Percentiles rank a stretch among this genome's conserved stretches.
Evolutionary conservation across 2,888 invertebrate species (phyloP).

Genomic region (Melitaea athalia): DNA sequence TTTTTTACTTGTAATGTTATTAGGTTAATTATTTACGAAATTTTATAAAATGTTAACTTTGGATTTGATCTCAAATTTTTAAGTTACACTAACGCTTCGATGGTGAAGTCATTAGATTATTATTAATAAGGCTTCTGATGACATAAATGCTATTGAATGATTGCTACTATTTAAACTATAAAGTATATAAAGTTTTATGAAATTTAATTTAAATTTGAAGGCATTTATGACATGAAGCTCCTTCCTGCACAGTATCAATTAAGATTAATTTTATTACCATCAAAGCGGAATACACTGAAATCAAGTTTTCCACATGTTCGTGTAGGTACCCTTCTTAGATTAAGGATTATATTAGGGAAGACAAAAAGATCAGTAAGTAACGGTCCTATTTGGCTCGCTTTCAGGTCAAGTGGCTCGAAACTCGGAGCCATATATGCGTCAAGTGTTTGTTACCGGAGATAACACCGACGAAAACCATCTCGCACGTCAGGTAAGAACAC

Average conservation of each 20-base stretch:
- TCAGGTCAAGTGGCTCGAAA: slow-evolving; percentile 93
- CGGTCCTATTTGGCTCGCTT: slow-evolving; percentile 71
- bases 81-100: slow-evolving; percentile 26
- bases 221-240: slow-evolving; percentile 24
- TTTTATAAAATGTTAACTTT: neutral
- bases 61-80: slow-evolving; percentile 25
- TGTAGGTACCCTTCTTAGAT: slow-evolving; percentile 19
- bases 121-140: slow-evolving; percentile 1
- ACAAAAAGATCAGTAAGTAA: slow-evolving; percentile 57
- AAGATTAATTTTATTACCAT: slow-evolving; percentile 25
- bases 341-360: slow-evolving; percentile 32
- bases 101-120: slow-evolving; percentile 21
- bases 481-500: slow-evolving; percentile 84
- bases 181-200: neutral
- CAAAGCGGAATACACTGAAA: slow-evolving; percentile 15
- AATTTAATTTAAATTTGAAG: slow-evolving; percentile 32
- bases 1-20: slow-evolving; percentile 37
- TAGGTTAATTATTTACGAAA: neutral
- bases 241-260: neutral
- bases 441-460: slow-evolving; percentile 92
- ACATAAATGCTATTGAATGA: slow-evolving; percentile 16
- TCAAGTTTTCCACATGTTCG: slow-evolving; percentile 18
- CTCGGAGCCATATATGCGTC: slow-evolving; percentile 97
- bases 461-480: slow-evolving; percentile 83
- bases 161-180: neutral